These are phyloP conservation scores for Bothrops alternatus DNA, from an alignment of 2,797 vertebrate species.

Conservation along the genomic window DNA sequence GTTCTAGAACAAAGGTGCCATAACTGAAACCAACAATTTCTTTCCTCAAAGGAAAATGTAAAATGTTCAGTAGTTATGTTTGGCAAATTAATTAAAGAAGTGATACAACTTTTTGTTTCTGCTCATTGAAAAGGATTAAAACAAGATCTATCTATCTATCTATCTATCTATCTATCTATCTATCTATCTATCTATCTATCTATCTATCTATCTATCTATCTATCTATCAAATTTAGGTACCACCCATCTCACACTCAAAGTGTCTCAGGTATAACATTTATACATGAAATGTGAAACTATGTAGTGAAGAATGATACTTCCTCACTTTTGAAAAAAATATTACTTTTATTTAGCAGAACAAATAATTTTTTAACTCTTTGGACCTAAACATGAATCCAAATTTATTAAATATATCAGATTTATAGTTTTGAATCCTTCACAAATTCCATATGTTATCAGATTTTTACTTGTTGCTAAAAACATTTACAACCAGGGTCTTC, in stretches of 20 bases:
- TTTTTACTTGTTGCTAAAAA: not conserved
- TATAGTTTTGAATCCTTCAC: not conserved
- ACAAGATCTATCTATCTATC: too few species aligned
- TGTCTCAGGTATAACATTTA: too few species aligned
- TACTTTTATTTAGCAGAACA: not conserved
- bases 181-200: too few species aligned
- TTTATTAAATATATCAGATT: not conserved
- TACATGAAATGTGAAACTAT: not conserved
- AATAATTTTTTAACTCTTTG: not conserved
- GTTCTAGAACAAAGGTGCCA: not conserved
- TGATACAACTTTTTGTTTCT: not conserved
- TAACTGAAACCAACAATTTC: not conserved
- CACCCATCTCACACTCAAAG: not conserved
- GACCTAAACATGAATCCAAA: not conserved
- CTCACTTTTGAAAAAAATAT: not conserved
- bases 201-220: not conserved
- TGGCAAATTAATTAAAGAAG: not conserved
- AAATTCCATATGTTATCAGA: not conserved
- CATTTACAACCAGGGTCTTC: too few species aligned
- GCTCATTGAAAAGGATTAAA: not conserved
- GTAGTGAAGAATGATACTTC: not conserved
- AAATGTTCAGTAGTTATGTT: not conserved
- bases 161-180: too few species aligned
- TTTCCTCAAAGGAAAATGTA: not conserved
- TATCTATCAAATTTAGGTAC: not conserved